Percentiles rank a stretch among this genome's conserved stretches.
phyloP scores from a whole-genome alignment of 2,888 invertebrate genomes.

The Ectemnius continuus region DNA sequence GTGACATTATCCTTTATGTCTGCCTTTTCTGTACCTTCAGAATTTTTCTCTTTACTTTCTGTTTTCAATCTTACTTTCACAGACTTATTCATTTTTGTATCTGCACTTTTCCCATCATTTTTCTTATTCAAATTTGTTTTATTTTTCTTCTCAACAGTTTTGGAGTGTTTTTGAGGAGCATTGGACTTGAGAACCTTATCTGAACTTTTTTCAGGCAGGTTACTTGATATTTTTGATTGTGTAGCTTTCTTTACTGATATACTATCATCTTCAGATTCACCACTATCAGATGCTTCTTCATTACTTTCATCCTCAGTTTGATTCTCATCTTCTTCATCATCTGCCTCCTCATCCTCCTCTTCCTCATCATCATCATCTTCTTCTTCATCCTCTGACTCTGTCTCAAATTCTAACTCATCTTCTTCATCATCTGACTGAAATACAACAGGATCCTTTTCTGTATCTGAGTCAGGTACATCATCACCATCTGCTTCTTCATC shows the following conservation, averaged over 20 bases:
- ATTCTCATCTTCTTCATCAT: constrained; percentile 24
- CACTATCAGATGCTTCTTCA: constrained; percentile 23
- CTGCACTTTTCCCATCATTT: neutral
- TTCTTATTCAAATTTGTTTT: constrained; percentile 21
- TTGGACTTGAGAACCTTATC: neutral
- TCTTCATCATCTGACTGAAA: constrained; percentile 80
- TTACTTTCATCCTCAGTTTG: constrained; percentile 17
- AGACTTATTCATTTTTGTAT: neutral
- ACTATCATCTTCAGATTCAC: constrained; percentile 22
- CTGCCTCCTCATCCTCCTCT: constrained; percentile 46
- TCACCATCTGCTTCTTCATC: constrained; percentile 78
- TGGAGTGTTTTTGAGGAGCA: neutral
- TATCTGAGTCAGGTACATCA: constrained; percentile 78
- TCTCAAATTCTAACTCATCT: constrained; percentile 67
- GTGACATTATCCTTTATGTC: constrained; percentile 17
- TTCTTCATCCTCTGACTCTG: constrained; percentile 66
- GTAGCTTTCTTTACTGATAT: neutral
- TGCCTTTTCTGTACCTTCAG: neutral
- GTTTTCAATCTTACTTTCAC: constrained; percentile 8
- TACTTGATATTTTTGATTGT: neutral
- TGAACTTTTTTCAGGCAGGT: neutral
- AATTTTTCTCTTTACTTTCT: constrained; percentile 20
- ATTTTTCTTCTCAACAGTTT: constrained; percentile 15
- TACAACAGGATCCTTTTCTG: constrained; percentile 69
- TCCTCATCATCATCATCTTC: constrained; percentile 56